These are phyloP conservation scores for Troides oblongomaculatus DNA, from an alignment of 2,888 invertebrate genomes.

Conservation along the genomic window DNA sequence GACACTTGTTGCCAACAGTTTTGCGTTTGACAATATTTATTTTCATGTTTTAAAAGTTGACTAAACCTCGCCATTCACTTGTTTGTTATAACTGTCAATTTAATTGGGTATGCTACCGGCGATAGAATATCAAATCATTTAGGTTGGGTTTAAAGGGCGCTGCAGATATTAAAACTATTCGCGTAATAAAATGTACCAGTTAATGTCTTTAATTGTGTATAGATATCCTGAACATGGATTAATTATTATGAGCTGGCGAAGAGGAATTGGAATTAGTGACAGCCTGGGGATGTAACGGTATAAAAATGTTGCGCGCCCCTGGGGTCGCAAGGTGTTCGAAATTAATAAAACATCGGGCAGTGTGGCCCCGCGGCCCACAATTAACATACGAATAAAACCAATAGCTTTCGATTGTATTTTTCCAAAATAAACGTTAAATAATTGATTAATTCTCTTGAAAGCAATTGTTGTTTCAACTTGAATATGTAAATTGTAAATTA, in stretches of 20 bases:
- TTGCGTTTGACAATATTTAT: background rate
- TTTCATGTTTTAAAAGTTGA: background rate
- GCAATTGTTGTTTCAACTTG: no score
- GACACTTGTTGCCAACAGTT: conserved; percentile 3
- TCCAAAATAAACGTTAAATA: conserved; percentile 1
- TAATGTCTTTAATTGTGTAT: no score
- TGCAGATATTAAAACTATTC: no score
- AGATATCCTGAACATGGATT: no score
- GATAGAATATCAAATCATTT: no score
- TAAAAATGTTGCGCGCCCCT: conserved; percentile 43
- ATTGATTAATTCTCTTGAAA: background rate
- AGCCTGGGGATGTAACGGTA: background rate
- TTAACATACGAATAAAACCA: conserved; percentile 39
- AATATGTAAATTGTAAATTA: no score
- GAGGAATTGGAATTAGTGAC: no score
- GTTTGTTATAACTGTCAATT: background rate
- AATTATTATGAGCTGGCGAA: background rate
- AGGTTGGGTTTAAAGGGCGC: no score
- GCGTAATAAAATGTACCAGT: no score
- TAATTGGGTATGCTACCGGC: background rate
- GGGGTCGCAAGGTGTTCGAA: conserved; percentile 40
- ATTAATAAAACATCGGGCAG: conserved; percentile 46
- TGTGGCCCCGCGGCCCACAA: conserved; percentile 16
- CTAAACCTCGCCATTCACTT: background rate
- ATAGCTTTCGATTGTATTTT: conserved; percentile 32